Evolutionary conservation across 2,113 vertebrate genomes (phyloP).

Genomic region (Garra rufa): DNA sequence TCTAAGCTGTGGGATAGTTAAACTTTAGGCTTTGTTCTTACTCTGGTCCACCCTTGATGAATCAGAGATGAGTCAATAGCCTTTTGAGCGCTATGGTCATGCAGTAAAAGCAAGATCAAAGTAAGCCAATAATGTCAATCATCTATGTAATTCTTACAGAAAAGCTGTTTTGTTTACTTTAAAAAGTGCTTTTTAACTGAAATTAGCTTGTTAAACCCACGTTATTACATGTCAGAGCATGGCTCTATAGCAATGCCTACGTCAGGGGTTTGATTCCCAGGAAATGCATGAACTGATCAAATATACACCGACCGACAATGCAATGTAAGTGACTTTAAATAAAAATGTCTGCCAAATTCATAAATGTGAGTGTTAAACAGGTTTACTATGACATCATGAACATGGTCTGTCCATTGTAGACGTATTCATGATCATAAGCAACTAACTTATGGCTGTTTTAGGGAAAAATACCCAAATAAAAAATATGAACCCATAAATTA

Average conservation of each 20-base stretch:
- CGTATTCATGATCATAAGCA: background rate
- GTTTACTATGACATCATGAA: background rate
- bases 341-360: background rate
- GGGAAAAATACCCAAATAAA: background rate
- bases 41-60: background rate
- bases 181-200: background rate
- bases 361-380: background rate
- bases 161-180: background rate
- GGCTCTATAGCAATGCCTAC: background rate
- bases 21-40: background rate
- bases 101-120: background rate
- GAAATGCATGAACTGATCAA: background rate
- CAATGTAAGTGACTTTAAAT: background rate
- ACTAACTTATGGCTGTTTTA: background rate
- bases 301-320: background rate
- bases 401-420: background rate
- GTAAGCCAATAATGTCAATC: background rate
- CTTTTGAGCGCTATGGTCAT: background rate
- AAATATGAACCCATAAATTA: background rate
- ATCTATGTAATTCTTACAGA: background rate
- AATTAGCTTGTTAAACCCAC: background rate
- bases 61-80: conserved; percentile 4
- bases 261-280: background rate
- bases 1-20: conserved; percentile 4
- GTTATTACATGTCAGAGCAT: background rate